phyloP scores from a whole-genome alignment of 1,140 invertebrate species.

The Aphis gossypii region DNA sequence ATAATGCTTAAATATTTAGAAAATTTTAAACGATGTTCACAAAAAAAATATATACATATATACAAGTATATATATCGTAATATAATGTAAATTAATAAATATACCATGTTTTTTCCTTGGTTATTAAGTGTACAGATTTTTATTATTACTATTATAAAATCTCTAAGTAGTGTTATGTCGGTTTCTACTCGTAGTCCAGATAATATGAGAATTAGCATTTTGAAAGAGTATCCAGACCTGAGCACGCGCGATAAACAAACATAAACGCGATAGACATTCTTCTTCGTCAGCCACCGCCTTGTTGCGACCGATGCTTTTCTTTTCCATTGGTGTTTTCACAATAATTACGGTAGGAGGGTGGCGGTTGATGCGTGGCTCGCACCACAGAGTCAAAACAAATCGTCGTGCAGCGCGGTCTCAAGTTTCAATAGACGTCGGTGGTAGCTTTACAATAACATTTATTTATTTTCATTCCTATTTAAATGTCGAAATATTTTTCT shows the following conservation, averaged over 20 bases:
- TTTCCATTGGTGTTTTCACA: slow-evolving; percentile 25
- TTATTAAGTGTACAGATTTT: neutral
- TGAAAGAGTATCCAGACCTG: neutral
- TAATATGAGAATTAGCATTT: slow-evolving; percentile 38
- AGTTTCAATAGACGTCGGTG: slow-evolving; percentile 22
- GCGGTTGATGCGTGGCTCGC: neutral
- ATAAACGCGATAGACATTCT: neutral
- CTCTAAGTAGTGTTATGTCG: neutral
- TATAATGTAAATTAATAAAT: neutral
- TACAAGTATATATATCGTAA: neutral
- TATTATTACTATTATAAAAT: neutral
- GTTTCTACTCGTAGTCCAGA: neutral
- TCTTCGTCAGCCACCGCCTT: neutral
- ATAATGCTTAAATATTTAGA: neutral
- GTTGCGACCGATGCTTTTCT: neutral
- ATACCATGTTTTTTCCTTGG: neutral
- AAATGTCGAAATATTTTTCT: slow-evolving; percentile 51
- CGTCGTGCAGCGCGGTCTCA: neutral
- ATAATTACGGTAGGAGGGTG: neutral
- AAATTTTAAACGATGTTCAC: neutral
- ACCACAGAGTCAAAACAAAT: slow-evolving; percentile 45
- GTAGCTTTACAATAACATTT: slow-evolving; percentile 38
- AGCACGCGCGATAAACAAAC: slow-evolving; percentile 9
- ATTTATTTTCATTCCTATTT: slow-evolving; percentile 45
- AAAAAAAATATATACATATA: too few relatives aligned